Conservation (phyloP, 2,888 invertebrate genomes). For the Ophion ventricosus region DNA sequence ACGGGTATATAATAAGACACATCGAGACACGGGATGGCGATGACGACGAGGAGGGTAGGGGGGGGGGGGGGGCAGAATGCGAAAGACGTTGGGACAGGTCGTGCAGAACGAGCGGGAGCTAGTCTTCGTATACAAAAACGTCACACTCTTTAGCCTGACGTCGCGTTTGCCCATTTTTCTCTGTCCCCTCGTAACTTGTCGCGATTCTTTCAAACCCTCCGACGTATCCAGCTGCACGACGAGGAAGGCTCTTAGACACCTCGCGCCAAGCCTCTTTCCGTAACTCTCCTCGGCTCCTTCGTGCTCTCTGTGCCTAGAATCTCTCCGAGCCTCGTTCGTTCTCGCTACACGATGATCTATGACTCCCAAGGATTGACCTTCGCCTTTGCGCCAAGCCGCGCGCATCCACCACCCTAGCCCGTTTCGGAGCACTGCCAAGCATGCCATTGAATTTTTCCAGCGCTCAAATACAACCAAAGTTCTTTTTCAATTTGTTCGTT, state of each 20-base stretch:
- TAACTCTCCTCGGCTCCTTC: neutral
- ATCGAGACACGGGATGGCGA: neutral
- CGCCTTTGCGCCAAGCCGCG: neutral
- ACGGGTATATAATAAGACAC: neutral
- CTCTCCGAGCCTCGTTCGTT: neutral
- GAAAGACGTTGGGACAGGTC: slow-evolving; percentile 65
- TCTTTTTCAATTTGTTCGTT: too few species aligned
- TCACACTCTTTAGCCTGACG: slow-evolving; percentile 47
- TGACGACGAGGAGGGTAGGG: neutral
- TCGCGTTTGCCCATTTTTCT: slow-evolving; percentile 58
- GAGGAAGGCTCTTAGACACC: neutral
- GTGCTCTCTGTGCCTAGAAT: neutral
- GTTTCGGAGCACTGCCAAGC: neutral
- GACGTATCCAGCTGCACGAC: neutral
- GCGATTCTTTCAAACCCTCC: neutral
- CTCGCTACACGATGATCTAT: slow-evolving; percentile 13
- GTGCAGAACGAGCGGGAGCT: neutral
- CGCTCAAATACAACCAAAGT: too few species aligned
- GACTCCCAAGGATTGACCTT: slow-evolving; percentile 14
- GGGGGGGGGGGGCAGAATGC: slow-evolving; percentile 40
- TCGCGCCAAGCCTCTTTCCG: slow-evolving; percentile 22
- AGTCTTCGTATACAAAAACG: slow-evolving; percentile 23
- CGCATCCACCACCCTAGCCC: neutral
- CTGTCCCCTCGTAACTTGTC: slow-evolving; percentile 16
- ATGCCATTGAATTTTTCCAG: too few species aligned